Base-by-base conservation (phyloP, 2,888 invertebrate species). In the Heliothis peltigera region DNA sequence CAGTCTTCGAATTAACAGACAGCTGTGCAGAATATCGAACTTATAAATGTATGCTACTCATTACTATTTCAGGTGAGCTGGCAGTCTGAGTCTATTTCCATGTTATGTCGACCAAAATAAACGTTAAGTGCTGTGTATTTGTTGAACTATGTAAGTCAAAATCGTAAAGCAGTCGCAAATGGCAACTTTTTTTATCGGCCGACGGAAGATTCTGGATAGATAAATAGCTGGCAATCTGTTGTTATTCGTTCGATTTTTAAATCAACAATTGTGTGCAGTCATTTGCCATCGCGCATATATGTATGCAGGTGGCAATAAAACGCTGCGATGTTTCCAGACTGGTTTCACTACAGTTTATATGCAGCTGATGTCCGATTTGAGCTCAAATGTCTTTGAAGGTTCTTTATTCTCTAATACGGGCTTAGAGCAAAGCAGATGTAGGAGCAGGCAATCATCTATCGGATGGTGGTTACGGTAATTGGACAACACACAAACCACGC, bases 51-150 rank as follows among this genome's bases (percentile, higher is more conserved):
- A 28, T 47, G 54, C 10, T n/a, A 21, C 52, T 53, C 39, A 35
- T 57, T 56, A 51, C 52, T 61, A 71, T 76, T 76, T 64, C 54
- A 61, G 76, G 43, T 70, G 56, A 22, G 32, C 32, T 12, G 48
- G 17, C 47, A 55, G 32, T 8, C 22, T 1, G 46, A 55, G 25
- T 44, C 42, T 62, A 62, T 72, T 59, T 59, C 42, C 25, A 71
- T 56, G 52, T 56, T 44, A 42, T 25, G 52, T 15, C 21, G 48
- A 32, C 48, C 17, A 71, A 49, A 76, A 73, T 65, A 61, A 56
- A 71, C 48, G 60, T 42, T 52, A 64, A 64, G 55, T 52, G 55
- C 21, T 35, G 42, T 35, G 46, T 58, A 47, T 54, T 59, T 22
- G 51, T 53, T 54, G 43, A 60, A 54, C 46, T 49, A 25, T 61